Conservation (phyloP, 2,113 vertebrate species). For the Rhadina sibilatrix region DNA sequence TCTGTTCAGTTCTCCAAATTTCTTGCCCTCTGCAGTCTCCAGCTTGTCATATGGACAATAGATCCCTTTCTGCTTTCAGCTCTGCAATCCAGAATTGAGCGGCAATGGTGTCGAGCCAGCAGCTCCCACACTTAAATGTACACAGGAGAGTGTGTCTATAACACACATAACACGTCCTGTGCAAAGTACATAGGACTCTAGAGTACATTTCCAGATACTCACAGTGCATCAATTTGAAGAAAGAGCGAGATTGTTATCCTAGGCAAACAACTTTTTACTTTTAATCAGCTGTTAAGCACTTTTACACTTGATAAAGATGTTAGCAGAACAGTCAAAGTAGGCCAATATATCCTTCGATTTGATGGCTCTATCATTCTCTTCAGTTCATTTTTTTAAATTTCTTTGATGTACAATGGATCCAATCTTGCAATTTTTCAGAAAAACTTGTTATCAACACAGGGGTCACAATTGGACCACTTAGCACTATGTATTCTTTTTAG, state of each 20-base stretch:
- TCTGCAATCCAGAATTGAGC: neutral
- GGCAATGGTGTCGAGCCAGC: neutral
- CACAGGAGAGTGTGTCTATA: neutral
- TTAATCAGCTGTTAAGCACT: neutral
- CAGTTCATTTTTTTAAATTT: neutral
- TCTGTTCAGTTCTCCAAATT: neutral
- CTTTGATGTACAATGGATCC: neutral
- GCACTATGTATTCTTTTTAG: neutral
- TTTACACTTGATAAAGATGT: neutral
- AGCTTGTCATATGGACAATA: neutral
- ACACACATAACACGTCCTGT: no score
- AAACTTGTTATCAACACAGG: neutral
- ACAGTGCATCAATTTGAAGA: neutral
- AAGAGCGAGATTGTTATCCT: neutral
- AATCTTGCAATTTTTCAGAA: neutral
- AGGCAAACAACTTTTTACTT: neutral
- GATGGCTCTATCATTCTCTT: neutral
- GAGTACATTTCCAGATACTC: neutral
- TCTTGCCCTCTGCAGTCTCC: neutral
- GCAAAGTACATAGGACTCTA: neutral
- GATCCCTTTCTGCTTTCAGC: neutral
- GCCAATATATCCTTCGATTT: neutral
- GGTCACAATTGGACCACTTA: neutral
- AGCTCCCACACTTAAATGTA: neutral
- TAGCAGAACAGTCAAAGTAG: neutral